Evolutionary conservation across 2,113 vertebrate species (phyloP).

Genomic region (Scartelaos histophorus): DNA sequence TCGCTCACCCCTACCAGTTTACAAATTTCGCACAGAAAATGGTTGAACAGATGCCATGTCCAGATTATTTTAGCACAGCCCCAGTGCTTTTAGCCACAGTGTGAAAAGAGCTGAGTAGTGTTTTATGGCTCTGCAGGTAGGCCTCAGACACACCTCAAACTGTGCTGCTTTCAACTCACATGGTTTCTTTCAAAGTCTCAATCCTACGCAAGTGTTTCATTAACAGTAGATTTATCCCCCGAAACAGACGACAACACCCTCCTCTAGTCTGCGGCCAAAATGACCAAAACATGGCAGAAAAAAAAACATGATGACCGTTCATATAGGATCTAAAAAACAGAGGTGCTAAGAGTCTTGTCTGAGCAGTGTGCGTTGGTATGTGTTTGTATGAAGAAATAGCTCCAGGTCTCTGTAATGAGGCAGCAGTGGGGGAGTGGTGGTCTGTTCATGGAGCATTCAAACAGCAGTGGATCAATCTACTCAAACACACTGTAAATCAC

Average conservation of each 20-base stretch:
- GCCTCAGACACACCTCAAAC: constrained; percentile 26
- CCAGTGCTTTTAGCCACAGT: not conserved
- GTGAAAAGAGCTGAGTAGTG: constrained; percentile 22
- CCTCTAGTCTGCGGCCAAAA: constrained; percentile 45
- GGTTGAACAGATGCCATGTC: not conserved
- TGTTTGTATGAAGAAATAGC: constrained; percentile 53
- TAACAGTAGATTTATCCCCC: constrained; percentile 64
- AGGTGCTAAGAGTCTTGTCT: constrained; percentile 39
- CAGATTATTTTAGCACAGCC: constrained; percentile 8
- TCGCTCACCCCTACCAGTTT: not conserved
- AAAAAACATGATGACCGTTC: constrained; percentile 48
- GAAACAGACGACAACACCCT: constrained; percentile 61
- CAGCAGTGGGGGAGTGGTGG: constrained; percentile 47
- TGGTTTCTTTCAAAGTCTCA: constrained; percentile 48
- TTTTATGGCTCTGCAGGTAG: constrained; percentile 37
- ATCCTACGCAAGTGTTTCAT: constrained; percentile 76
- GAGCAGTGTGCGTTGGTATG: constrained; percentile 41
- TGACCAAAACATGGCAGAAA: constrained; percentile 52
- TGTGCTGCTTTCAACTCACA: constrained; percentile 38
- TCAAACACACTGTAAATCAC: constrained; percentile 80
- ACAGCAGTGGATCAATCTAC: constrained; percentile 73
- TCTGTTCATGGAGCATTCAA: constrained; percentile 44
- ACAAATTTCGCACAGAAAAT: not conserved
- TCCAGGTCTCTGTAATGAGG: constrained; percentile 67
- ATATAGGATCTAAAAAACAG: constrained; percentile 47